Evolutionary conservation across 1,140 invertebrate species (phyloP).

Genomic region (Argopecten irradians): DNA sequence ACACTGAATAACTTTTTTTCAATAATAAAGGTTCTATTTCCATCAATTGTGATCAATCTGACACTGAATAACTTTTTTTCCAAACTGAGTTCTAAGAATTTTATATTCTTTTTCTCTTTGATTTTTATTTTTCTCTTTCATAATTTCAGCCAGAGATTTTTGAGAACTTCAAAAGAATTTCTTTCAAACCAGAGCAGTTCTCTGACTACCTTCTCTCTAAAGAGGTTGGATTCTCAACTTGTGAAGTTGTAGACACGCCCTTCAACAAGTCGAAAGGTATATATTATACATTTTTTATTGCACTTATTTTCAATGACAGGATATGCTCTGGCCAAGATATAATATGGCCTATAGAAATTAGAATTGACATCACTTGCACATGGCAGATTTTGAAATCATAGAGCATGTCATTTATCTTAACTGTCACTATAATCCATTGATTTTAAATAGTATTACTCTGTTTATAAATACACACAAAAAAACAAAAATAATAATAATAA

Average conservation of each 20-base stretch:
- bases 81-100: neutral
- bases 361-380: neutral
- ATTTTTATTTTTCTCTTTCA: conserved; percentile 24
- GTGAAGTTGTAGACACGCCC: conserved; percentile 89
- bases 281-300: neutral
- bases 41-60: neutral
- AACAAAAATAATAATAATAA: too few species aligned
- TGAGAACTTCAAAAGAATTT: conserved; percentile 90
- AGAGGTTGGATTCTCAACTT: conserved; percentile 93
- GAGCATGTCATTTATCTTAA: neutral
- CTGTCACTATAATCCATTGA: neutral
- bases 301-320: neutral
- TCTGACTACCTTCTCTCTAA: conserved; percentile 92
- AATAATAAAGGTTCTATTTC: neutral
- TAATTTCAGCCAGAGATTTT: conserved; percentile 88
- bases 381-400: neutral
- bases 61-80: neutral
- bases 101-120: neutral
- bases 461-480: neutral
- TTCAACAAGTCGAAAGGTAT: conserved; percentile 88
- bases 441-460: neutral
- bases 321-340: neutral
- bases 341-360: neutral
- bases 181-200: conserved; percentile 92
- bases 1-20: too few species aligned